Base-by-base conservation (phyloP, 23 tunicate species). In the Ciona savignyi region DNA sequence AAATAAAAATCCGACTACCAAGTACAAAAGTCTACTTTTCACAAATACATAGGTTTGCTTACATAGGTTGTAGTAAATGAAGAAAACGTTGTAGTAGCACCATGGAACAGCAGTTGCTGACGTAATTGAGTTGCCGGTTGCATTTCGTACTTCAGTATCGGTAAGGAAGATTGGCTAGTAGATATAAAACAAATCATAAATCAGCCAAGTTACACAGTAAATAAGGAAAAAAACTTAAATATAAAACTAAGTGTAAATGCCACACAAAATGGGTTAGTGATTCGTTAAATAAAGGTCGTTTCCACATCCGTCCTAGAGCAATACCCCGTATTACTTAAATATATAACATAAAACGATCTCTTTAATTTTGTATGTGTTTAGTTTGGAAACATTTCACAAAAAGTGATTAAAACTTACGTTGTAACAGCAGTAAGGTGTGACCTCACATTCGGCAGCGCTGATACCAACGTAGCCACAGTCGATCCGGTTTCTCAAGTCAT, bases 31-130 rank as follows among this genome's bases (percentile, higher is more conserved):
- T n/a, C n/a, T n/a, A n/a, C n/a, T n/a, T n/a, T n/a, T n/a, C n/a
- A n/a, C n/a, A n/a, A n/a, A n/a, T n/a, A n/a, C n/a, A n/a, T n/a
- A n/a, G n/a, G n/a, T n/a, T n/a, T n/a, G 76, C 97, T 85, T 76
- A 91, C 97, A 91, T 11, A 62, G 22, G 23, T 84, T 73, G 78
- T 73, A 81, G 63, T 80, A 95, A 67, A 95, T 65, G 75, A 84
- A 95, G 85, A 95, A 95, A 22, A 95, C 90, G 78, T 95, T 95
- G 93, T 95, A 95, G 70, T 95, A 95, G 63, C 99, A 95, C 99
- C 99, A 95, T 42, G 99, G 99, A 0, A 95, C 81, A 3, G 80
- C 84, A 33, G 78, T 33, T 26, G 96, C 99, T 2, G 86, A 48
- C 1, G 84, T 80, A 61, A 95, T 84, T 9, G 51, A 62, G 29